Conservation (phyloP, 1,140 invertebrate genomes). For the Pristionchus pacificus region DNA sequence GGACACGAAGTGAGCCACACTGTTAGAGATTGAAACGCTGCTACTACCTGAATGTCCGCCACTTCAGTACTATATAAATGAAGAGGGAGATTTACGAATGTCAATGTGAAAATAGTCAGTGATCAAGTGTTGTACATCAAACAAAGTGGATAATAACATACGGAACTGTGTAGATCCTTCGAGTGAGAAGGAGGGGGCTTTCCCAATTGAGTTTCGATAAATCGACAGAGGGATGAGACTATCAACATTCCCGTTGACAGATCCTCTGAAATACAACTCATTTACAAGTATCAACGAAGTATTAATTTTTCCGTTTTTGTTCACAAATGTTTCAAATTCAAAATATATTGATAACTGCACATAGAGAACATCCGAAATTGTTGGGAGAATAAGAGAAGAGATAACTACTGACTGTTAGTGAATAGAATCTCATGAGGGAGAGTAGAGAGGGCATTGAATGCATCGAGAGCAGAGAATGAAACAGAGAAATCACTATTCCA, state of each 20-base stretch:
- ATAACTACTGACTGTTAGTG: slow-evolving; percentile 37
- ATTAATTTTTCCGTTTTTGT: no score
- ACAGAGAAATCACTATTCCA: slow-evolving; percentile 45
- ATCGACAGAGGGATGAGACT: slow-evolving; percentile 60
- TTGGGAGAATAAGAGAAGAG: background rate
- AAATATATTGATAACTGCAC: no score
- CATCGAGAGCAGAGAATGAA: slow-evolving; percentile 50
- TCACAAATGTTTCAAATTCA: no score
- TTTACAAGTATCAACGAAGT: no score
- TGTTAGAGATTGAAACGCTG: slow-evolving; percentile 82
- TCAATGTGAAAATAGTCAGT: background rate
- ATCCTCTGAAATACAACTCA: slow-evolving; percentile 65
- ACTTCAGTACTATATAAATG: background rate
- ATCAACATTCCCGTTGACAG: slow-evolving; percentile 95
- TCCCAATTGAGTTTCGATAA: slow-evolving; percentile 90
- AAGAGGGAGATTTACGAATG: background rate
- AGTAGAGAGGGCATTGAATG: slow-evolving; percentile 43
- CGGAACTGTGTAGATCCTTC: slow-evolving; percentile 93
- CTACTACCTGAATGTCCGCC: slow-evolving; percentile 66
- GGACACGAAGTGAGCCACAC: slow-evolving; percentile 84
- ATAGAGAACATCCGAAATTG: no score
- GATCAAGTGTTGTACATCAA: background rate
- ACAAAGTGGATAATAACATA: slow-evolving; percentile 45
- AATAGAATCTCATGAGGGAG: slow-evolving; percentile 46
- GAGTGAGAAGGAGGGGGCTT: slow-evolving; percentile 90